Evolutionary conservation across 1,140 invertebrate species (phyloP), one percentile per base, ranked within the genome.

Genomic region (Homarus americanus): DNA sequence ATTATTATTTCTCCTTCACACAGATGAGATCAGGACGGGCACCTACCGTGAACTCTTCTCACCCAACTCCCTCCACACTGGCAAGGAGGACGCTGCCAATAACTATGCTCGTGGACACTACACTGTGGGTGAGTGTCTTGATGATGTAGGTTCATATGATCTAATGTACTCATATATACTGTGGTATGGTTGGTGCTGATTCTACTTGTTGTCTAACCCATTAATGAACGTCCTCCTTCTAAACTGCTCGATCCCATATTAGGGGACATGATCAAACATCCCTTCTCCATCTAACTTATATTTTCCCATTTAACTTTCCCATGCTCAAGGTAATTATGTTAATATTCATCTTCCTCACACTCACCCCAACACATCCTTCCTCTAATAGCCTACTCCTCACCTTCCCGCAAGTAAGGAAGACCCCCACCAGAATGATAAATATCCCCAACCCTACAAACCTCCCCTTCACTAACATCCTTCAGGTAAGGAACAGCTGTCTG

Each of bases 401-500:
- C 24, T 24, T 63, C 53, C n/a, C 17, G 0, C 17, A 17, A 49
- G 2, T 40, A 1, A 82, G 7, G 15, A 82, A 5, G 0, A 0
- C 38, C 28, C 79, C 41, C 49, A 79, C 2, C 41, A 79, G 1
- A 24, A 79, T 79, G 36, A 79, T 36, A 41, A 7, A 38, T 1
- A 17, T 44, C 9, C 36, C 40, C 38, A 79, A 20, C 12, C 32
- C 49, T 9, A 0, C 34, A n/a, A n/a, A 10, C 38, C 38, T 10
- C 44, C 44, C 9, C 17, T 2, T 49, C 0, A 10, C 1, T 32
- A 2, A 28, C 58, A 0, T 41, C 15, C 34, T 32, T 7, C 79
- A n/a, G 82, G 82, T 49, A 84, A 84, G 82, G 82, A 84, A 32
- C 82, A 84, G 66, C 82, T 84, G 63, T 38, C 72, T 15, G 82